phyloP scores from a whole-genome alignment of 2,888 invertebrate species.

The Drosophila mettleri region DNA sequence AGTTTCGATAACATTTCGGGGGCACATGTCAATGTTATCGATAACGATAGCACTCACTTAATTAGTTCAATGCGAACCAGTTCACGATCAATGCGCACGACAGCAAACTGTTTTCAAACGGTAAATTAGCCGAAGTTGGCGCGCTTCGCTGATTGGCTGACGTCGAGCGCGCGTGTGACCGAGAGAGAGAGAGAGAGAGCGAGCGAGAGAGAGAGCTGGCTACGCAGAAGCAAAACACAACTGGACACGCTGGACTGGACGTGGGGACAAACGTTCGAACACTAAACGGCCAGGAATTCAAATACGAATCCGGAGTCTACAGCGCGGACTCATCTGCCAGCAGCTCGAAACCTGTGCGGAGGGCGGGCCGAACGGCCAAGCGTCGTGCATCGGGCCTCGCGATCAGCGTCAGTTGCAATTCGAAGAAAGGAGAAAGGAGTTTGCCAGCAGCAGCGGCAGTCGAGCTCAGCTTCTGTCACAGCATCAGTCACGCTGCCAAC shows the following conservation, averaged over 20 bases:
- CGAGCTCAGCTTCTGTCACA: slow-evolving; percentile 9
- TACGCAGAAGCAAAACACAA: slow-evolving; percentile 7
- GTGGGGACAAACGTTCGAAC: slow-evolving; percentile 85
- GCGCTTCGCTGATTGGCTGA: slow-evolving; percentile 29
- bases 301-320: slow-evolving; percentile 30
- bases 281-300: slow-evolving; percentile 81
- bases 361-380: slow-evolving; percentile 40
- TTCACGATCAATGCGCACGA: slow-evolving; percentile 11
- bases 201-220: background rate
- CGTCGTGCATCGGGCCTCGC: slow-evolving; percentile 19
- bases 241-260: slow-evolving; percentile 83
- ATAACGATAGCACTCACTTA: slow-evolving; percentile 38
- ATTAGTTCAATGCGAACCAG: slow-evolving; percentile 42
- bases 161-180: background rate
- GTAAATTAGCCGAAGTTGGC: slow-evolving; percentile 47
- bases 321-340: slow-evolving; percentile 39
- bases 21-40: slow-evolving; percentile 41
- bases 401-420: slow-evolving; percentile 49
- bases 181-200: background rate
- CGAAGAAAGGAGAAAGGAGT: slow-evolving; percentile 59
- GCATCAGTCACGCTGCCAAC: slow-evolving; percentile 10
- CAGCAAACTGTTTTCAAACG: slow-evolving; percentile 67
- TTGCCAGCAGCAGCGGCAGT: slow-evolving; percentile 15
- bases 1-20: slow-evolving; percentile 20
- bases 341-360: slow-evolving; percentile 50